Conservation (phyloP, 2,113 vertebrate genomes). For the Amia ocellicauda region DNA sequence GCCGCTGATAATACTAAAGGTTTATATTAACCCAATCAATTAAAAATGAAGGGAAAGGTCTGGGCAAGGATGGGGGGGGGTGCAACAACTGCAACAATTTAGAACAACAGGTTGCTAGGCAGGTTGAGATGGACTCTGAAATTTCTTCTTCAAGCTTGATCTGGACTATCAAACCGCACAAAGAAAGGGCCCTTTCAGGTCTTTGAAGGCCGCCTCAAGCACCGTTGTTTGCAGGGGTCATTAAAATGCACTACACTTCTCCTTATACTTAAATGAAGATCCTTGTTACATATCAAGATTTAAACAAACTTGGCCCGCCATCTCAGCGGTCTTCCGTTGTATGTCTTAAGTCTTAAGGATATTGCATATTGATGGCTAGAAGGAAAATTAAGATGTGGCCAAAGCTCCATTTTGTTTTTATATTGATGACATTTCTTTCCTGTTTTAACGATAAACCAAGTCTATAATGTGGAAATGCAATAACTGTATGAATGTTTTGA, state of each 20-base stretch:
- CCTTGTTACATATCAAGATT: constrained; percentile 15
- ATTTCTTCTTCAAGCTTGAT: constrained; percentile 47
- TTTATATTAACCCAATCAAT: constrained; percentile 70
- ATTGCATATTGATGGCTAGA: neutral
- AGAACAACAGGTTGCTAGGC: constrained; percentile 66
- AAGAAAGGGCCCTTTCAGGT: constrained; percentile 69
- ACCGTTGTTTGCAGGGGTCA: constrained; percentile 24
- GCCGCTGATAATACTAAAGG: constrained; percentile 46
- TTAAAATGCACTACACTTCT: constrained; percentile 28
- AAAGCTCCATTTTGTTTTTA: too few species aligned
- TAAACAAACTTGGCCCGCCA: constrained; percentile 6
- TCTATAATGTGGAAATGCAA: too few species aligned
- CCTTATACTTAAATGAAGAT: constrained; percentile 23
- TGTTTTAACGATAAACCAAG: too few species aligned
- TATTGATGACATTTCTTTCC: too few species aligned
- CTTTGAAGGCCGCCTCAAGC: constrained; percentile 21
- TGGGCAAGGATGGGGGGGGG: constrained; percentile 51
- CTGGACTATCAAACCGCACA: constrained; percentile 61
- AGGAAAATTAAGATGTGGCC: constrained; percentile 29
- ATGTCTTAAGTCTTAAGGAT: too few species aligned
- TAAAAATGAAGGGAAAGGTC: constrained; percentile 55
- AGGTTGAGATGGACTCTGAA: constrained; percentile 46
- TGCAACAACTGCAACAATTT: constrained; percentile 38
- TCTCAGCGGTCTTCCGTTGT: too few species aligned
- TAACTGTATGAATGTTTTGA: too few species aligned